Percentiles rank a stretch among this genome's conserved stretches.
phyloP scores from a whole-genome alignment of 2,797 vertebrate genomes.

The Manis javanica region DNA sequence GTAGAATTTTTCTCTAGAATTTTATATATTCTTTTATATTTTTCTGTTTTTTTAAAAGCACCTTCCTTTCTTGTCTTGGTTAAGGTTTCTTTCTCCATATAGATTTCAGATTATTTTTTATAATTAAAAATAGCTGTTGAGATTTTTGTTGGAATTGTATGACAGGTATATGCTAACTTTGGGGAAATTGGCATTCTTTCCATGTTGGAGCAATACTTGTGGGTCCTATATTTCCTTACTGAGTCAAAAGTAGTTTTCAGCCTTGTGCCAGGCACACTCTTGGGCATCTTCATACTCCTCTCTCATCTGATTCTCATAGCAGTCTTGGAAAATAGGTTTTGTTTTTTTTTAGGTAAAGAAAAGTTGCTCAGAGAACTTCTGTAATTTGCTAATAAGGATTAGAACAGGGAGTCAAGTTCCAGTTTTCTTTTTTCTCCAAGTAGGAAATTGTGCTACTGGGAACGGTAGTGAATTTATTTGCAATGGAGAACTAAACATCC shows the following conservation, averaged over 20 bases:
- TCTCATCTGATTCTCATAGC: neutral
- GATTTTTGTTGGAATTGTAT: neutral
- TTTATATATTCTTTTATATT: neutral
- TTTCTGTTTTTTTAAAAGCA: neutral
- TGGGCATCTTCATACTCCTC: neutral
- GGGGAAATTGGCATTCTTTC: neutral
- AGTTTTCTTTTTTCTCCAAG: neutral
- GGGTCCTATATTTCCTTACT: neutral
- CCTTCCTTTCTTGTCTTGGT: conserved; percentile 30
- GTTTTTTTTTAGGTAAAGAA: neutral
- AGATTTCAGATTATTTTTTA: conserved; percentile 9
- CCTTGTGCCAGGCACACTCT: neutral
- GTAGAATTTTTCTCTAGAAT: neutral
- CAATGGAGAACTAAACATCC: conserved; percentile 35
- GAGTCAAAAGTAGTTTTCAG: neutral
- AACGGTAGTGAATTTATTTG: neutral
- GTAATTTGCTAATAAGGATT: neutral
- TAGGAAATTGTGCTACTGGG: neutral
- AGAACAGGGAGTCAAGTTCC: conserved; percentile 8
- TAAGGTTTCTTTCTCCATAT: conserved; percentile 12
- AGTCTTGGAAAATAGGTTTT: neutral
- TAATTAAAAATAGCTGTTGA: neutral
- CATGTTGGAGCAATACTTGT: neutral
- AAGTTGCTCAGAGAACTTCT: neutral
- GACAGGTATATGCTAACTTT: neutral